Base-by-base conservation (phyloP, 2,888 invertebrate species). In the Meganola albula region DNA sequence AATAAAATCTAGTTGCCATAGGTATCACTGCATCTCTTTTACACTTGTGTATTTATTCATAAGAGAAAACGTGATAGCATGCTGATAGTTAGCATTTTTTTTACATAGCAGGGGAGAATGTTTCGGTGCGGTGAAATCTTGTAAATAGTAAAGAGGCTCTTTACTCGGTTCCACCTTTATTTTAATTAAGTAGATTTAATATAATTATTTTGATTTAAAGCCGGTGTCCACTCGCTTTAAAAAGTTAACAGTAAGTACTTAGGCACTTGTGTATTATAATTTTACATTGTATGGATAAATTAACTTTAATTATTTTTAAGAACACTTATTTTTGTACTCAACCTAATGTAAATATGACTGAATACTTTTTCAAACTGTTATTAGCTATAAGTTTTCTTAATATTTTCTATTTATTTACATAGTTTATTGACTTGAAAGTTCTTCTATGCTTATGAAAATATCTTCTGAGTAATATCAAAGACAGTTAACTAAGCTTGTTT, bases 161-260 rank as follows among this genome's bases (percentile, higher is more conserved):
- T 83, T 80, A 82, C 77, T 79, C 61, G 71, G 62, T 82, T 83
- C 74, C 82, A 82, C 79, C 77, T 56, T 45, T 53, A 35, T 50
- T 48, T 44, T 33, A 48, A 43, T 27, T n/a, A 36, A 33, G 21
- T 43, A 58, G 31, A 13, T 32, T 37, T 40, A 37, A 38, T 10
- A 22, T 45, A 23, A 10, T 31, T 25, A 35, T 44, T 50, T 46
- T 58, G n/a, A n/a, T 61, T 59, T 62, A 57, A 51, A 51, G 58
- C 56, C 44, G 51, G 68, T 66, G 65, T 58, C 67, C 59, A 68
- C 66, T 46, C 42, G 48, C 48, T 49, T 58, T 56, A 53, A 58
- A n/a, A 52, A 56, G 50, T 58, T 53, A 20, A 53, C 35, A 44
- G 41, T n/a, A n/a, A n/a, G n/a, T n/a, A n/a, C n/a, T n/a, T n/a